Evolutionary conservation across 1,140 invertebrate genomes (phyloP), one percentile per base, ranked within the genome.

Genomic region (Elysia chlorotica): DNA sequence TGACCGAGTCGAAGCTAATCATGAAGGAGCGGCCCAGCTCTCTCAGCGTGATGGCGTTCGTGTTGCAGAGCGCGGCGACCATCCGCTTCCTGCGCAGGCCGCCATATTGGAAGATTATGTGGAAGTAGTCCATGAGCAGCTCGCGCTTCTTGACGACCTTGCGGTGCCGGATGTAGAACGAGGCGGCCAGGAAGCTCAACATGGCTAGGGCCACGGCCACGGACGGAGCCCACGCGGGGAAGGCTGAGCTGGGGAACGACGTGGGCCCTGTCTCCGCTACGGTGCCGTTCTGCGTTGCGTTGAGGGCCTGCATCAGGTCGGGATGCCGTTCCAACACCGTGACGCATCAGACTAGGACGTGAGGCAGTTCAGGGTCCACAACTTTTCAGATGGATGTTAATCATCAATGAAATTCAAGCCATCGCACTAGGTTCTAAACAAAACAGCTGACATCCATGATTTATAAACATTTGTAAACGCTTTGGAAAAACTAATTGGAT

Each of bases 71-170:
- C 1, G 69, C 69, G 5, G 69, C 28, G 23, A 71, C 69, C 69
- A 71, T 71, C 35, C 69, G 38, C 28, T 71, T 71, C 23, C 69
- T 38, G 10, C 69, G 19, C 57, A 57, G 17, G 17, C 69, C 69
- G 5, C 69, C 69, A 36, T 62, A 71, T 57, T 71, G 69, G 38
- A 71, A 41, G 30, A 71, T 71, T 23, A 71, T 71, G 28, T 71
- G 63, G 38, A 71, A 63, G 30, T 71, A 71, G 38, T 71, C 69
- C 69, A 71, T 63, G 1, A 71, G 59, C n/a, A 71, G 17, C 59
- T 71, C 33, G 2, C 69, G 56, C 25, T 71, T 71, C 59, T 71
- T 71, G 3, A 71, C 28, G 0, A 71, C 69, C 38, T 71, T 71
- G 3, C 59, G 35, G 28, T 71, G 69, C 1, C 69, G 69, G 23